Evolutionary conservation across 2,113 vertebrate genomes (phyloP).

Genomic region (Chionomys nivalis): DNA sequence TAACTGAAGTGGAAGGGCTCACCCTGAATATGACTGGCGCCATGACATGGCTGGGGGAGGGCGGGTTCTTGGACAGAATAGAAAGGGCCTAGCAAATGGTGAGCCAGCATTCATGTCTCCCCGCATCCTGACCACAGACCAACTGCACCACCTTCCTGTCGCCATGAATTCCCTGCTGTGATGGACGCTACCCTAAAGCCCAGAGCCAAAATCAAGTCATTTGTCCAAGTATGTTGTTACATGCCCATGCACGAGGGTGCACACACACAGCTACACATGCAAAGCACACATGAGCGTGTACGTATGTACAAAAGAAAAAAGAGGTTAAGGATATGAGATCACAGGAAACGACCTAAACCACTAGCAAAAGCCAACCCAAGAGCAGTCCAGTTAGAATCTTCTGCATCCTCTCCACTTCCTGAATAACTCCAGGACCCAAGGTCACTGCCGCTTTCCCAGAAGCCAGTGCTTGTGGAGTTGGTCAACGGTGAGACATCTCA

Average conservation of each 20-base stretch:
- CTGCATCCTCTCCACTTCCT: neutral
- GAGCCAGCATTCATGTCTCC: neutral
- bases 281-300: accelerated
- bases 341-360: neutral
- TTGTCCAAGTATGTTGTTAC: neutral
- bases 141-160: neutral
- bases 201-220: neutral
- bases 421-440: neutral
- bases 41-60: neutral
- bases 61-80: neutral
- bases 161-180: neutral
- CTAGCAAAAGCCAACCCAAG: neutral
- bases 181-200: neutral
- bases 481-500: neutral
- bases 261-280: neutral
- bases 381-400: neutral
- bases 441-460: neutral
- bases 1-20: neutral
- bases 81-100: neutral
- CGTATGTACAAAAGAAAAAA: neutral
- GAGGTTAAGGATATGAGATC: neutral
- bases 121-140: neutral
- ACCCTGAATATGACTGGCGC: neutral
- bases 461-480: neutral
- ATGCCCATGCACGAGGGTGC: neutral